phyloP scores from a whole-genome alignment of 1,140 invertebrate species.

The Rhagoletis pomonella region DNA sequence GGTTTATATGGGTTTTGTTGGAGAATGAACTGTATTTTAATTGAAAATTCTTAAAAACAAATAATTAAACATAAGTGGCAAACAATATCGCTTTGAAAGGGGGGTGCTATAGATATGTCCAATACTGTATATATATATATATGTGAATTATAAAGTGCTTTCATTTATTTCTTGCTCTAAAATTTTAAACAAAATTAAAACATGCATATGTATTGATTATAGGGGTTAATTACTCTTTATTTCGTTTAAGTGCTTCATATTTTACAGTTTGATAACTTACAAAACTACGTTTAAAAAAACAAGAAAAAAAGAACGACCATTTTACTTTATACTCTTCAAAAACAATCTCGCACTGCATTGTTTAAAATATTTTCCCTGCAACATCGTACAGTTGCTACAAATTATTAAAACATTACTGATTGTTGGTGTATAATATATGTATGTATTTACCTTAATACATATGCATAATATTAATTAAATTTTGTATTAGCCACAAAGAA shows the following conservation, averaged over 20 bases:
- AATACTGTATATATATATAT: too few species aligned
- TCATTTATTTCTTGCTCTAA: too few species aligned
- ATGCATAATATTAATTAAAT: background rate
- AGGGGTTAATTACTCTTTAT: background rate
- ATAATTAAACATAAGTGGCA: too few species aligned
- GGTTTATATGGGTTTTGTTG: too few species aligned
- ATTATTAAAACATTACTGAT: background rate
- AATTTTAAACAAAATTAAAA: too few species aligned
- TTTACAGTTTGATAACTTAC: slow-evolving; percentile 22
- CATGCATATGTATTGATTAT: background rate
- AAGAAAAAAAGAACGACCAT: background rate
- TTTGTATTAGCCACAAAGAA: slow-evolving; percentile 4
- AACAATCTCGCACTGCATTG: background rate
- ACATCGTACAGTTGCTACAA: background rate
- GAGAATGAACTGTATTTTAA: too few species aligned
- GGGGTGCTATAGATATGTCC: too few species aligned
- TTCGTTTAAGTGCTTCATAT: background rate
- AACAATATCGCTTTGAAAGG: too few species aligned
- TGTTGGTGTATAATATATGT: background rate
- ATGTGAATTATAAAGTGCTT: too few species aligned
- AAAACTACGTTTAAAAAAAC: background rate
- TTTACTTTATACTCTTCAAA: background rate
- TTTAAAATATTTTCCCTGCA: background rate
- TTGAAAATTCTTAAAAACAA: too few species aligned
- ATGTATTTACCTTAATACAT: too few species aligned